Percentiles rank a stretch among this genome's conserved stretches.
phyloP scores from a whole-genome alignment of 2,797 vertebrate genomes.

The Characodon lateralis region DNA sequence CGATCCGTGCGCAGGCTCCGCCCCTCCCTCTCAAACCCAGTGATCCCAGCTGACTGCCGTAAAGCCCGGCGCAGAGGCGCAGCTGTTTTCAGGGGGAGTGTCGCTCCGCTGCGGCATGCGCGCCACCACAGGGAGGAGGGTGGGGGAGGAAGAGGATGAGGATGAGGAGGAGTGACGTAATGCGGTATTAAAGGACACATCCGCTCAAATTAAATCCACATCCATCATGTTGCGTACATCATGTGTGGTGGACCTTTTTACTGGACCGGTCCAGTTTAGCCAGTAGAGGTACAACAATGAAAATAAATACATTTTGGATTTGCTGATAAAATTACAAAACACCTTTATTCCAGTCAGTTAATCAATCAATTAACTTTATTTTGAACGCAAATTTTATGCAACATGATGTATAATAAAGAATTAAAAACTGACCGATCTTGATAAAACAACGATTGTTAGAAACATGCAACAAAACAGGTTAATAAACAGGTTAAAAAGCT shows the following conservation, averaged over 20 bases:
- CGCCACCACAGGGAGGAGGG: conserved; percentile 9
- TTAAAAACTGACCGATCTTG: not conserved
- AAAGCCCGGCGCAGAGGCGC: conserved; percentile 18
- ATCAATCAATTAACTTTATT: not conserved
- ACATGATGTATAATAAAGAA: not conserved
- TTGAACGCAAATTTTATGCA: not conserved
- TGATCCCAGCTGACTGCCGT: conserved; percentile 42
- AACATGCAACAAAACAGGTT: not conserved
- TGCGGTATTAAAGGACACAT: conserved; percentile 16
- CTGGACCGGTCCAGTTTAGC: not conserved
- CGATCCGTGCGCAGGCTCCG: conserved; percentile 26
- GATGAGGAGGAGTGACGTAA: conserved; percentile 48
- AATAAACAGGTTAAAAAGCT: not conserved
- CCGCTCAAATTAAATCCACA: not conserved
- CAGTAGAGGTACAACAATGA: not conserved
- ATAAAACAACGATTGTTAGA: not conserved
- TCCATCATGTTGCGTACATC: not conserved
- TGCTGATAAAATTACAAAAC: not conserved
- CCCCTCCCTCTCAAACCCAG: conserved; percentile 15
- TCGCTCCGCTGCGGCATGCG: conserved; percentile 48
- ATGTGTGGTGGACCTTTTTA: not conserved
- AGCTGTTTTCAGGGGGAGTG: conserved; percentile 45
- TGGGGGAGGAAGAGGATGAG: not conserved
- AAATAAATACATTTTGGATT: not conserved
- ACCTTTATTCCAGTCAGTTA: not conserved